Conservation (phyloP, 2,113 vertebrate genomes). For the Pelecanus crispus region DNA sequence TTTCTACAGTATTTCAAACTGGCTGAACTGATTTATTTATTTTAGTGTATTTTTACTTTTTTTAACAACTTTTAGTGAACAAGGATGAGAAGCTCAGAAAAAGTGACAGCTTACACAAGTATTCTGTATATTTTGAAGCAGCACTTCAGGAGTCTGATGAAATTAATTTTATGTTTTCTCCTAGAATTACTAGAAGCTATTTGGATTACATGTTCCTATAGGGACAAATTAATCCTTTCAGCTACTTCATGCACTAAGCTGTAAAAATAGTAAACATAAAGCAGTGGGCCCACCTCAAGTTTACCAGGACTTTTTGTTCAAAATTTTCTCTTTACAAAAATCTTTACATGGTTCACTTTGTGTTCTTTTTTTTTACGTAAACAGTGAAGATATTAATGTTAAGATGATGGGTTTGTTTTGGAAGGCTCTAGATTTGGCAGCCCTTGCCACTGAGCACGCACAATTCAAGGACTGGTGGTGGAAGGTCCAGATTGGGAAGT, state of each 20-base stretch:
- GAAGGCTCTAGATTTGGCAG: slow-evolving; percentile 95
- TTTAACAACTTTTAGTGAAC: background rate
- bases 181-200: background rate
- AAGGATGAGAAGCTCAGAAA: background rate
- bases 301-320: background rate
- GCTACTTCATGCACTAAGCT: background rate
- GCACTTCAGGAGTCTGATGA: background rate
- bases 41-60: background rate
- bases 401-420: slow-evolving; percentile 59
- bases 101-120: background rate
- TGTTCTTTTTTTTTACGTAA: background rate
- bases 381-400: background rate
- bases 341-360: background rate
- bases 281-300: background rate
- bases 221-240: background rate
- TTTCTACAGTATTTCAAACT: background rate
- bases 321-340: background rate
- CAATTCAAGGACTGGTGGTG: slow-evolving; percentile 99
- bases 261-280: background rate
- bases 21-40: background rate
- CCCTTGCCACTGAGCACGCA: slow-evolving; percentile 90
- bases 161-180: background rate
- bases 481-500: slow-evolving; percentile 98
- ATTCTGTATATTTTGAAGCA: background rate
- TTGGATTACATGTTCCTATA: background rate